phyloP scores from a whole-genome alignment of 2,797 vertebrate genomes.

The Myiothlypis coronata region DNA sequence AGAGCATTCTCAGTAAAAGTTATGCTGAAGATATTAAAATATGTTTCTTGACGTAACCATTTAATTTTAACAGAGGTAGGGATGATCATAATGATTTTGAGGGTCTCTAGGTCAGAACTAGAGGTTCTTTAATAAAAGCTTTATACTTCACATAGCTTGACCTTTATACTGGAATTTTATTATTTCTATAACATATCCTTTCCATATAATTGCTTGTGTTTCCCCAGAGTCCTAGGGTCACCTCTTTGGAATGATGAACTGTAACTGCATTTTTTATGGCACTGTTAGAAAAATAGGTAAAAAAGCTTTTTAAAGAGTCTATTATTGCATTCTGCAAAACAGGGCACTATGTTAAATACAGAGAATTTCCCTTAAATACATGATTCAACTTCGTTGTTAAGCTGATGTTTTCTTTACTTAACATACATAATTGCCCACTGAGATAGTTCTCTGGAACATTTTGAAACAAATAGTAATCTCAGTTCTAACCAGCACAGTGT shows the following conservation, averaged over 20 bases:
- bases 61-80: background rate
- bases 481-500: constrained; percentile 30
- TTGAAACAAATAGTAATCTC: constrained; percentile 65
- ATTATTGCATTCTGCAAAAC: background rate
- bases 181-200: constrained; percentile 27
- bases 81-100: background rate
- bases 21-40: background rate
- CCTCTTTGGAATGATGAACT: background rate
- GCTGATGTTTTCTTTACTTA: constrained; percentile 37
- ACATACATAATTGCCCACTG: too few species aligned
- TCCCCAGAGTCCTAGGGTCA: background rate
- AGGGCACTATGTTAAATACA: background rate
- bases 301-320: background rate
- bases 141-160: constrained; percentile 17
- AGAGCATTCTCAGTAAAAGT: background rate
- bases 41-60: background rate
- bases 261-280: constrained; percentile 3
- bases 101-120: background rate
- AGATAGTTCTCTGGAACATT: constrained; percentile 67
- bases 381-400: background rate
- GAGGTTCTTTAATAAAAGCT: constrained; percentile 26
- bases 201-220: constrained; percentile 25
- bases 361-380: background rate
- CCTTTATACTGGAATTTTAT: constrained; percentile 34
- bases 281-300: background rate